Evolutionary conservation across 2,113 vertebrate genomes (phyloP).

Genomic region (Peromyscus polionotus): DNA sequence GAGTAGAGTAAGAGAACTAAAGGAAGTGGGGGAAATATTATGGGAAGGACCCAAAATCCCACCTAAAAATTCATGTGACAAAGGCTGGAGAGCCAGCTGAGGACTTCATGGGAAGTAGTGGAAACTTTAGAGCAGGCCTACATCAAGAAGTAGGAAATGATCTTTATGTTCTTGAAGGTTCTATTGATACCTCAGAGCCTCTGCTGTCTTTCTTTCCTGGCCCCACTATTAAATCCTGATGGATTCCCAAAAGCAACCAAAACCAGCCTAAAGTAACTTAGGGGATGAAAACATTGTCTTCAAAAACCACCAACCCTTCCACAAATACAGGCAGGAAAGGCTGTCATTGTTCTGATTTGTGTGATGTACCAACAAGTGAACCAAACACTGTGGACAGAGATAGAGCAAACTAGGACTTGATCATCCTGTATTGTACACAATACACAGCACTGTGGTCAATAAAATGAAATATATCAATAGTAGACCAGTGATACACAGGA

Average conservation of each 20-base stretch:
- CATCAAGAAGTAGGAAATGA: not conserved
- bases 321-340: not conserved
- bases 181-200: not conserved
- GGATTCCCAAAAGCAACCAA: not conserved
- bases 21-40: not conserved
- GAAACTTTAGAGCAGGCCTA: not conserved
- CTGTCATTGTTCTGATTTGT: not conserved
- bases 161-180: not conserved
- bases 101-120: not conserved
- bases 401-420: not conserved
- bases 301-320: not conserved
- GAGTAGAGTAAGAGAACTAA: too few relatives aligned
- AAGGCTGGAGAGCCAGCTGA: not conserved
- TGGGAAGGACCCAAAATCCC: not conserved
- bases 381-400: not conserved
- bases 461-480: not conserved
- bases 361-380: not conserved
- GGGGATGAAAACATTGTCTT: not conserved
- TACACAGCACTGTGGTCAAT: not conserved
- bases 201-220: not conserved
- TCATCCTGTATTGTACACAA: not conserved
- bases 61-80: not conserved
- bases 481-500: not conserved
- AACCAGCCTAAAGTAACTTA: not conserved
- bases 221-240: not conserved